Evolutionary conservation across 2,113 vertebrate species (phyloP).

Genomic region (Anoura caudifer): DNA sequence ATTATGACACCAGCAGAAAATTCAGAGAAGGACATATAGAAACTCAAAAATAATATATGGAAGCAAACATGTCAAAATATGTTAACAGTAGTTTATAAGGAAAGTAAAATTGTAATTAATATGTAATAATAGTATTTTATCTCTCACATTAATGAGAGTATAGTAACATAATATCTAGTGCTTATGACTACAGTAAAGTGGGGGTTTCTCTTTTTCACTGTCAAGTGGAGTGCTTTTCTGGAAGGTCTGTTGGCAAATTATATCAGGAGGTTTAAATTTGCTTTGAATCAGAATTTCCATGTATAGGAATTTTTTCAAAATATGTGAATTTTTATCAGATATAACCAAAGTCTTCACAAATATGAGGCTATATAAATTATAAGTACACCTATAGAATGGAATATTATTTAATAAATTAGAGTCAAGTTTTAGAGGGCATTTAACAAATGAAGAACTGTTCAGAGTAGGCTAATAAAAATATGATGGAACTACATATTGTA

Average conservation of each 20-base stretch:
- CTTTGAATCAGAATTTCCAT: neutral
- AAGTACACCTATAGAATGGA: neutral
- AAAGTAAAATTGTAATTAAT: neutral
- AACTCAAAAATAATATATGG: neutral
- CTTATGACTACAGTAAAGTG: neutral
- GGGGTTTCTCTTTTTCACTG: neutral
- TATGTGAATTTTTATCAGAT: neutral
- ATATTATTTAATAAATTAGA: neutral
- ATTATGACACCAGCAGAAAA: neutral
- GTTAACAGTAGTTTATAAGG: neutral
- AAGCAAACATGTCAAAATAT: neutral
- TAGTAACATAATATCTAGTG: neutral
- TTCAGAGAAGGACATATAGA: neutral
- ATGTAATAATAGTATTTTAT: neutral
- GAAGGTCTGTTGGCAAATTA: neutral
- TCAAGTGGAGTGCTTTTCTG: neutral
- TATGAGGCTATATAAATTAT: neutral
- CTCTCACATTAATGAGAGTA: neutral
- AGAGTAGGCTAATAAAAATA: neutral
- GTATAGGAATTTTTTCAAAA: neutral
- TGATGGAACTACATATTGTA: neutral
- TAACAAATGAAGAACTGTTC: neutral
- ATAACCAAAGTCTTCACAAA: neutral
- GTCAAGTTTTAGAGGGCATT: neutral
- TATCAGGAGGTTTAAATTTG: neutral